Base-by-base conservation (phyloP, 2,888 invertebrate species). In the Neuroscelio doddi region DNA sequence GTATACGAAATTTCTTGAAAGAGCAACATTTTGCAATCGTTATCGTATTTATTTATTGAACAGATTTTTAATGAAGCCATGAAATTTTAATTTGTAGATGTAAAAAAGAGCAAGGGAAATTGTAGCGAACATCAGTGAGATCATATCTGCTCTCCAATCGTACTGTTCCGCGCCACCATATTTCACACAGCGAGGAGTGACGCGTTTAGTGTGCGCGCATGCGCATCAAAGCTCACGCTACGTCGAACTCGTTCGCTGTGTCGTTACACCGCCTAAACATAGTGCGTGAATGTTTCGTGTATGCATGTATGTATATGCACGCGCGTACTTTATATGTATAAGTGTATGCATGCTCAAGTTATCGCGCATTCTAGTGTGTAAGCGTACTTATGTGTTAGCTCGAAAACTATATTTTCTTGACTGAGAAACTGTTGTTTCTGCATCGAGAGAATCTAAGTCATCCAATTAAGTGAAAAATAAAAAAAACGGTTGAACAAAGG, bases 241-340 rank as follows among this genome's bases (percentile, higher is more conserved):
- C 71, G 71, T 68, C 70, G 70, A 65, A 74, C 69, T 74, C 76
- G 71, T 73, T 74, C 77, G 73, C 74, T 78, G 75, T 76, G 77
- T 76, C 77, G 75, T 75, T 77, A 70, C 65, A 73, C 74, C 77
- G 77, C 77, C 77, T 77, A 77, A 66, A 78, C 71, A 73, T 76
- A 77, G 72, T 75, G 75, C 67, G 70, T 70, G 73, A 58, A 51
- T 64, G 50, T 44, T 45, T 44, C 47, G 66, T 62, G 72, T 67
- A 66, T 72, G 72, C 55, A 39, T 71, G 52, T 39, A 15, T 61
- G 51, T 24, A 45, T 56, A 51, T 24, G 36, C 38, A 38, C 16
- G 38, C 17, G 38, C 38, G 38, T 38, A 38, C 15, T 15, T 38
- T 38, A 38, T 38, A 38, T 38, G 17, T 38, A 21, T 38, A 38